Base-by-base conservation (phyloP, 2,888 invertebrate species). In the Tetranychus truncatus region DNA sequence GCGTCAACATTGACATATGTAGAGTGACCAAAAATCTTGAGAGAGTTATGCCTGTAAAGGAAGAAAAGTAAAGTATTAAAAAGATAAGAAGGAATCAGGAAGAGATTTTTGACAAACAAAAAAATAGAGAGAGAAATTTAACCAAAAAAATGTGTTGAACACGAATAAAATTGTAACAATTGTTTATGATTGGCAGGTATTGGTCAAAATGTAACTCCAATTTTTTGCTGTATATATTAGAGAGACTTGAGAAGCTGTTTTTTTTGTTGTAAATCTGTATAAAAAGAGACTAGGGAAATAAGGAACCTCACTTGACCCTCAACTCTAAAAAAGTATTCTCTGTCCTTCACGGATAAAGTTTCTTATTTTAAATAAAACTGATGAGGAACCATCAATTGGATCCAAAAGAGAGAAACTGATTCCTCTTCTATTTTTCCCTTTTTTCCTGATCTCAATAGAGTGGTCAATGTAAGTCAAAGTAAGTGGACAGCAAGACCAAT, bases 1-100 rank as follows among this genome's bases (percentile, higher is more conserved):
- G 55, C 55, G 55, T 55, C 55, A 55, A 55, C 55, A 55, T 55
- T 55, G 55, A 55, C 55, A 55, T 55, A 55, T 55, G 55, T 55
- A 55, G 55, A 55, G 55, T 55, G 55, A 55, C 55, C 55, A 55
- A 55, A 55, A 55, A 55, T 9, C 9, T 9, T 15, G 55, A 55
- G 55, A 55, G 55, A 55, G 55, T 15, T 9, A 55, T 34, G 34
- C 34, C 34, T 34, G 6, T 15, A 15, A 55, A 15, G 6, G 55
- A 55, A 55, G 55, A 55, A 15, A 55, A 2, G 15, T 9, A 55
- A 15, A 55, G 55, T 15, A 15, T 55, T 55, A 55, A 55, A 55
- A 55, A 15, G 15, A 15, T 55, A 55, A 34, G 34, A 34, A 34
- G 34, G 55, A 55, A 55, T 15, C 55, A 55, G 55, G 55, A 55